Percentiles rank a stretch among this genome's conserved stretches.
Evolutionary conservation across 2,797 vertebrate genomes (phyloP).

Genomic region (Onychomys leucogaster): DNA sequence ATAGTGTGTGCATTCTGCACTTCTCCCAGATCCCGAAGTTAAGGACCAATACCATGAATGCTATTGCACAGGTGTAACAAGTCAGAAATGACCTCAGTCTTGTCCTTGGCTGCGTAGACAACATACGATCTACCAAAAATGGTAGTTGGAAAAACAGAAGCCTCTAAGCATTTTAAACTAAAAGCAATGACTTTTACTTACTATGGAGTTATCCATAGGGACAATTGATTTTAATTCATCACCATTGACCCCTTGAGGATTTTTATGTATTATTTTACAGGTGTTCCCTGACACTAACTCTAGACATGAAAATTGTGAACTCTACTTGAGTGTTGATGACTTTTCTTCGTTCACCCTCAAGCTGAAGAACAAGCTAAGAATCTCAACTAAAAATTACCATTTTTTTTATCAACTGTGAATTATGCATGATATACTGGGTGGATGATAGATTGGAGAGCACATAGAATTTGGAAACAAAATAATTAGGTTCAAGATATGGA

Average conservation of each 20-base stretch:
- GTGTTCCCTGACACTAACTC: background rate
- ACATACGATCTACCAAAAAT: background rate
- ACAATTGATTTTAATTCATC: conserved; percentile 28
- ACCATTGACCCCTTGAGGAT: background rate
- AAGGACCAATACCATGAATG: rapidly evolving
- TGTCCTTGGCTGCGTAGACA: background rate
- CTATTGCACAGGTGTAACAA: background rate
- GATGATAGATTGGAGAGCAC: background rate
- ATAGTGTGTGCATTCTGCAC: background rate
- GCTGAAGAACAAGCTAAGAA: background rate
- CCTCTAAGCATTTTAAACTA: background rate
- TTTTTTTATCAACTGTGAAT: background rate
- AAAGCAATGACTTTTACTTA: background rate
- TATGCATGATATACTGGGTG: background rate
- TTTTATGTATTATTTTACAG: conserved; percentile 20
- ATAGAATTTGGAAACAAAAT: background rate
- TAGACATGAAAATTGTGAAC: background rate
- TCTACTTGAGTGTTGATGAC: background rate
- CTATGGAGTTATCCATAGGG: background rate
- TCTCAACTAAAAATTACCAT: background rate
- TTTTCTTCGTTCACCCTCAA: background rate
- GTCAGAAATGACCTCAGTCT: background rate
- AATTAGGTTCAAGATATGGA: background rate
- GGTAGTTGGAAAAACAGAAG: background rate
- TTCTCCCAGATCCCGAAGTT: background rate